phyloP scores from a whole-genome alignment of 2,797 vertebrate species.

The Leptodactylus fallax region DNA sequence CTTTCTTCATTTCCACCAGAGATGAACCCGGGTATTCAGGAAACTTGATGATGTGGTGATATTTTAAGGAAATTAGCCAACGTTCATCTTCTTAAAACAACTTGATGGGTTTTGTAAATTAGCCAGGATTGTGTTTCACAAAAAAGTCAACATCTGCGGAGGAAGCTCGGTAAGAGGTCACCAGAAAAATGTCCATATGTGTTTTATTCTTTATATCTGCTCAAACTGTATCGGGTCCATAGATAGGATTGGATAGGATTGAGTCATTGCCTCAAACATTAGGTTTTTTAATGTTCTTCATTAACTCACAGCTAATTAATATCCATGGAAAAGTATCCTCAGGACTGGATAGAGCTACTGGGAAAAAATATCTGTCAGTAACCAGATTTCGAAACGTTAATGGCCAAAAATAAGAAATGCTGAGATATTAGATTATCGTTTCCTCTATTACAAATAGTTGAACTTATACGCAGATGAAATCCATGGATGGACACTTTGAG shows the following conservation, averaged over 20 bases:
- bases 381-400: neutral
- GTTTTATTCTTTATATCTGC: constrained; percentile 42
- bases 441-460: constrained; percentile 17
- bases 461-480: constrained; percentile 4
- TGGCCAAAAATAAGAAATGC: constrained; percentile 35
- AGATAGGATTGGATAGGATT: constrained; percentile 17
- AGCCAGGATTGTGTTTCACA: constrained; percentile 64
- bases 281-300: constrained; percentile 19
- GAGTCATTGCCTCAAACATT: neutral
- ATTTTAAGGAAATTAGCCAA: constrained; percentile 69
- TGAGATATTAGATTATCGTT: constrained; percentile 19
- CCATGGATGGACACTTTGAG: constrained; percentile 12
- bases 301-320: constrained; percentile 44
- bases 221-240: neutral
- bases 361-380: constrained; percentile 5
- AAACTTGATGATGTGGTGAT: constrained; percentile 68
- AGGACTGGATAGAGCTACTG: constrained; percentile 10
- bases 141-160: constrained; percentile 61
- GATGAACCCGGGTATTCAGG: constrained; percentile 63
- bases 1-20: constrained; percentile 63
- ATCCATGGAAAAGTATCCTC: constrained; percentile 4
- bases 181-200: constrained; percentile 52
- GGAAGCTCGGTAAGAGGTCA: constrained; percentile 66
- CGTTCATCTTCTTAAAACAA: constrained; percentile 54
- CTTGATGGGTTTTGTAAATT: constrained; percentile 60